Evolutionary conservation across 2,113 vertebrate species (phyloP).

Genomic region (Bagarius yarrelli): DNA sequence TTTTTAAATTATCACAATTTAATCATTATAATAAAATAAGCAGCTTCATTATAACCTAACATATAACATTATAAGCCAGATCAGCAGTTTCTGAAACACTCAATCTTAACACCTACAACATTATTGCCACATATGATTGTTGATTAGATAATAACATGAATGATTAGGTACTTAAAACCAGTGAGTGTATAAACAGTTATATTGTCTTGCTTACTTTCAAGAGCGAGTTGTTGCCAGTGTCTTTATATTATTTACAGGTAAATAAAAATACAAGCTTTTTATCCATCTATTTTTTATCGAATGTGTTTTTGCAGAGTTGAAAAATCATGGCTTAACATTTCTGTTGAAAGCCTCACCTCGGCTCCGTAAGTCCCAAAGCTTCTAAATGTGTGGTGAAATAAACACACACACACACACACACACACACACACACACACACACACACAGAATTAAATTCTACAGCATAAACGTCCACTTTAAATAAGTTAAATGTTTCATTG

Average conservation of each 20-base stretch:
- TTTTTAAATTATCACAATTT: no score
- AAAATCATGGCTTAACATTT: slow-evolving; percentile 7
- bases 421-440: no score
- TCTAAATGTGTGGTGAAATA: not conserved
- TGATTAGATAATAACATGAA: not conserved
- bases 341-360: not conserved
- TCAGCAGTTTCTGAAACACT: no score
- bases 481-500: no score
- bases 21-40: no score
- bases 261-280: not conserved
- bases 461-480: no score
- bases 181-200: not conserved
- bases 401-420: not conserved
- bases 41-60: no score
- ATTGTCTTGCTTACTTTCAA: not conserved
- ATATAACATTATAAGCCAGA: no score
- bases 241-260: not conserved
- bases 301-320: slow-evolving; percentile 17
- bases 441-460: no score
- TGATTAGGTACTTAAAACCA: not conserved
- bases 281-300: not conserved
- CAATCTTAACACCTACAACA: no score
- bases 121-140: not conserved
- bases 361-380: slow-evolving; percentile 28
- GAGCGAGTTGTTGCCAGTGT: not conserved